Evolutionary conservation across 2,797 vertebrate genomes (phyloP), one percentile per base, ranked within the genome.

Genomic region (Tamandua tetradactyla): DNA sequence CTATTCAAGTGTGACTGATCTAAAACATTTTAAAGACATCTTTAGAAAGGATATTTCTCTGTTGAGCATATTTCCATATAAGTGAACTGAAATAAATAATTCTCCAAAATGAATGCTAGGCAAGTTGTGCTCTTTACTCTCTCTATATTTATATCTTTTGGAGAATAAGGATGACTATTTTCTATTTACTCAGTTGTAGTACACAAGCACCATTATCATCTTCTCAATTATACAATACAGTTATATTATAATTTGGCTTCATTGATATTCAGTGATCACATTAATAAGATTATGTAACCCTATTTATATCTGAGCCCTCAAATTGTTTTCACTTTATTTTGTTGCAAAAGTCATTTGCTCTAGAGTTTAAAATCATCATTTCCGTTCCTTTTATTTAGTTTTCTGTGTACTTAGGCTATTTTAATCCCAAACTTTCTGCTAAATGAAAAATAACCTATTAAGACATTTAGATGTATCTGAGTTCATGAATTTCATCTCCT

Each of bases 21-120:
- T 78, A 6, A 76, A 91, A 87, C 32, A 82, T 30, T 83, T 83
- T 78, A 83, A 93, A 89, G 12, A 52, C 22, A 57, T 71, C 93
- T 93, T 87, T 83, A 23, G 75, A 87, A 91, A 78, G 20, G 22
- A 0, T 32, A 23, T 87, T 91, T 71, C 69, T 91, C 71, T 78
- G 62, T 75, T 62, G 62, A 87, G 13, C 17, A 35, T 72, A 87
- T 87, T 78, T 87, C 62, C 40, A 87, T 64, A 79, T 69, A 93
- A 47, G 55, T 83, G 10, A 87, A 95, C 23, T 72, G 57, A 86
- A 78, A n/a, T 82, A 95, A 87, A 82, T 82, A 64, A 76, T 93
- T 83, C 30, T 76, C 30, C 18, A 91, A 30, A 93, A 74, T 55
- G 20, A 93, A 84, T 47, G 40, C 25, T 57, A 55, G 35, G 22